Conservation (phyloP, 2,888 invertebrate genomes). For the Papilio gigon region DNA sequence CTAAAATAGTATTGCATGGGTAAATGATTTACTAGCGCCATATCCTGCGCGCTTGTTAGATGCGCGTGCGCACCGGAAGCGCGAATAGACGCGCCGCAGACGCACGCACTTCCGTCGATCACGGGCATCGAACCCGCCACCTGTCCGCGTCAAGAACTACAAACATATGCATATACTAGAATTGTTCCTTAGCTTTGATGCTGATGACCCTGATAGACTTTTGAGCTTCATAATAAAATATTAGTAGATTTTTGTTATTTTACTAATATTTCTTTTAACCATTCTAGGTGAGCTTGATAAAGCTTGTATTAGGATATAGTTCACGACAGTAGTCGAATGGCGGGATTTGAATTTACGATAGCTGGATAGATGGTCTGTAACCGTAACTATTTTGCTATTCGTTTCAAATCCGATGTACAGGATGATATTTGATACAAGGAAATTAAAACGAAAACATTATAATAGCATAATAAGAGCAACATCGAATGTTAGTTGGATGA, state of each 20-base stretch:
- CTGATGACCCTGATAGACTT: neutral
- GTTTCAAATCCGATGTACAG: too few species aligned
- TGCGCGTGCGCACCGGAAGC: slow-evolving; percentile 70
- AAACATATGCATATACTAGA: slow-evolving; percentile 28
- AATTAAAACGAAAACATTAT: neutral
- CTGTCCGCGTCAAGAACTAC: slow-evolving; percentile 60
- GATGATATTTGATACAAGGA: too few species aligned
- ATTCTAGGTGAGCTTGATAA: too few species aligned
- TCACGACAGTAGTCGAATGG: too few species aligned
- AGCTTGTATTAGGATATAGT: too few species aligned
- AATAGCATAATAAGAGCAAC: slow-evolving; percentile 12
- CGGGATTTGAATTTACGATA: too few species aligned
- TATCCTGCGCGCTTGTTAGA: slow-evolving; percentile 57
- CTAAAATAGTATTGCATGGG: slow-evolving; percentile 31
- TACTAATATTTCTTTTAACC: too few species aligned
- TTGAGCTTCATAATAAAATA: too few species aligned
- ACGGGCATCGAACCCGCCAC: slow-evolving; percentile 74
- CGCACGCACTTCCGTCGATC: slow-evolving; percentile 77
- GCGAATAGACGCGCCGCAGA: slow-evolving; percentile 80
- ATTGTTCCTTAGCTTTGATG: neutral
- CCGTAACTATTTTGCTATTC: too few species aligned
- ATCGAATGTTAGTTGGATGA: slow-evolving; percentile 33
- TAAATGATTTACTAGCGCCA: slow-evolving; percentile 43
- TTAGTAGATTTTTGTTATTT: too few species aligned
- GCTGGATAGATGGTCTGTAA: too few species aligned